Evolutionary conservation across 2,113 vertebrate genomes (phyloP).

Genomic region (Microcebus lehilahytsara): DNA sequence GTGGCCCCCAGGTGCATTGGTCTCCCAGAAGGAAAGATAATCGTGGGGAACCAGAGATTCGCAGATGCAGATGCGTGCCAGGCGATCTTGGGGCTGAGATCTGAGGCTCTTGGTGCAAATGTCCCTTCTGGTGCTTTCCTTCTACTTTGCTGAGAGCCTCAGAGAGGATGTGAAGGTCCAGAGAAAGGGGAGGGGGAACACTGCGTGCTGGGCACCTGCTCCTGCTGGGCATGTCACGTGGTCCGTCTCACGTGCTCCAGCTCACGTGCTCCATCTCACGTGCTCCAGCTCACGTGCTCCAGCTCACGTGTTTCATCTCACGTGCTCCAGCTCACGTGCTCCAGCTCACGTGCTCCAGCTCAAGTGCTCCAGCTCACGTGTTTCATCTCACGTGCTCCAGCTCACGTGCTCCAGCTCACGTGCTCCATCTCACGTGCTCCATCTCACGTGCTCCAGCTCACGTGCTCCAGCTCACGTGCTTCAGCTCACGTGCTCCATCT

Average conservation of each 20-base stretch:
- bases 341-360: too few species aligned
- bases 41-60: neutral
- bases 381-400: too few species aligned
- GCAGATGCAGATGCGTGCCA: rapidly evolving
- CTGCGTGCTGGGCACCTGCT: rapidly evolving
- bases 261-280: rapidly evolving
- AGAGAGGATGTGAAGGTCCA: too few species aligned
- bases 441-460: too few species aligned
- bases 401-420: too few species aligned
- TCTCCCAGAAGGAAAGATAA: neutral
- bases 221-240: rapidly evolving
- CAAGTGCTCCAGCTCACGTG: too few species aligned
- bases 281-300: neutral
- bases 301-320: too few species aligned
- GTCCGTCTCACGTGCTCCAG: too few species aligned
- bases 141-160: neutral
- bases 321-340: too few species aligned
- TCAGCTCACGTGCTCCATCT: too few species aligned
- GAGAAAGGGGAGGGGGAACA: rapidly evolving
- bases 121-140: neutral
- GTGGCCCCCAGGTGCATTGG: rapidly evolving
- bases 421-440: rapidly evolving
- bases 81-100: neutral
- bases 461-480: too few species aligned
- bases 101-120: neutral